Evolutionary conservation across 1,140 invertebrate species (phyloP).

Genomic region (Cydia strobilella): DNA sequence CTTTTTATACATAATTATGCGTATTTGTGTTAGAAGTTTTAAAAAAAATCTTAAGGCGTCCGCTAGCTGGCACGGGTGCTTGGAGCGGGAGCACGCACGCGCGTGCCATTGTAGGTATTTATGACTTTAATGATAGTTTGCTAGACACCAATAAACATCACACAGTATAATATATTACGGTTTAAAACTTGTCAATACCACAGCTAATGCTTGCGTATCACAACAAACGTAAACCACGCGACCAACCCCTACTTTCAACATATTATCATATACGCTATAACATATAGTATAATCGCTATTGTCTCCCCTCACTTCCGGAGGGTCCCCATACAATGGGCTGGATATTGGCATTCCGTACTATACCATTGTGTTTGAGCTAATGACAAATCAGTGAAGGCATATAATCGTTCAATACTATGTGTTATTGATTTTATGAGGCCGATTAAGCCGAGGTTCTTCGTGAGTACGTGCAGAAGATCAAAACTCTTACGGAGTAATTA

Average conservation of each 20-base stretch:
- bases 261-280: conserved; percentile 6
- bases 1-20: no score
- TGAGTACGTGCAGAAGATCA: not conserved
- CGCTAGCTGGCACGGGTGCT: no score
- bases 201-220: not conserved
- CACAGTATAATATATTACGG: not conserved
- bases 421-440: conserved; percentile 28
- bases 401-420: conserved; percentile 24
- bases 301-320: conserved; percentile 42
- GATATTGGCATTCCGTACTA: conserved; percentile 52
- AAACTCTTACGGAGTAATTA: not conserved
- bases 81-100: no score
- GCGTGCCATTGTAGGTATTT: no score
- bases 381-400: conserved; percentile 46
- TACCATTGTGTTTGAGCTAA: conserved; percentile 46
- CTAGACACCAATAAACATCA: no score
- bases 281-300: conserved; percentile 8
- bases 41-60: no score
- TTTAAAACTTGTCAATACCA: not conserved
- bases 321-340: conserved; percentile 42
- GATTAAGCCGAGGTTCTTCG: not conserved
- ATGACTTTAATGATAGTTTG: no score
- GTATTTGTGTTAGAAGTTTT: no score
- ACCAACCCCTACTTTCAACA: conserved; percentile 11
- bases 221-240: conserved; percentile 4